phyloP scores from a whole-genome alignment of 2,113 vertebrate genomes.

The Cryptomyrus ogoouensis region DNA sequence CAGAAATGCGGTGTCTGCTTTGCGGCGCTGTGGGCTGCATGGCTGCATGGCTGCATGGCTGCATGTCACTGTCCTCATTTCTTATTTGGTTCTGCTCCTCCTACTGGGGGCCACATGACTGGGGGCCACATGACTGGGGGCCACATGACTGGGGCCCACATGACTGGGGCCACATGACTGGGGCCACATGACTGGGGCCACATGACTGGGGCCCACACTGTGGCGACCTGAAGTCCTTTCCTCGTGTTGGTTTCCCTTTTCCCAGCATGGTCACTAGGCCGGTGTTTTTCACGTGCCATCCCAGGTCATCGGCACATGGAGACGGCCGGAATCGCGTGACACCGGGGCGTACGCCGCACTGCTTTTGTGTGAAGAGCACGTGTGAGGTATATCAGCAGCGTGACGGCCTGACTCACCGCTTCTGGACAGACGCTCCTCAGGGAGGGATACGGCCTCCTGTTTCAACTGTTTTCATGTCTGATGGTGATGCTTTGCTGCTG shows the following conservation, averaged over 20 bases:
- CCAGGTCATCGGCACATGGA: background rate
- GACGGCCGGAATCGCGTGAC: background rate
- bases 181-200: too few relatives aligned
- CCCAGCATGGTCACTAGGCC: background rate
- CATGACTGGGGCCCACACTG: background rate
- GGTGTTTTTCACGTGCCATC: background rate
- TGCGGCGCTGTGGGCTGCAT: background rate
- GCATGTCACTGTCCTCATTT: background rate
- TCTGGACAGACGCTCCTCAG: background rate
- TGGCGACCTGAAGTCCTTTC: background rate
- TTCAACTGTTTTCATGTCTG: background rate
- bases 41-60: too few relatives aligned
- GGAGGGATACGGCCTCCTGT: background rate
- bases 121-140: background rate
- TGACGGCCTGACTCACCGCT: background rate
- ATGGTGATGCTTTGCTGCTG: background rate
- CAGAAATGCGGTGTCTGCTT: background rate
- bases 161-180: background rate
- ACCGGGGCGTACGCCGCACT: rapidly evolving
- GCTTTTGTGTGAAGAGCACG: background rate
- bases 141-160: background rate
- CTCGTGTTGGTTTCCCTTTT: background rate
- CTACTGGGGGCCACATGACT: background rate
- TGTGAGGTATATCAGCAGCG: background rate
- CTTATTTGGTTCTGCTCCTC: background rate